Conservation (phyloP, 2,888 invertebrate genomes). For the Ennomos fuscantarius region DNA sequence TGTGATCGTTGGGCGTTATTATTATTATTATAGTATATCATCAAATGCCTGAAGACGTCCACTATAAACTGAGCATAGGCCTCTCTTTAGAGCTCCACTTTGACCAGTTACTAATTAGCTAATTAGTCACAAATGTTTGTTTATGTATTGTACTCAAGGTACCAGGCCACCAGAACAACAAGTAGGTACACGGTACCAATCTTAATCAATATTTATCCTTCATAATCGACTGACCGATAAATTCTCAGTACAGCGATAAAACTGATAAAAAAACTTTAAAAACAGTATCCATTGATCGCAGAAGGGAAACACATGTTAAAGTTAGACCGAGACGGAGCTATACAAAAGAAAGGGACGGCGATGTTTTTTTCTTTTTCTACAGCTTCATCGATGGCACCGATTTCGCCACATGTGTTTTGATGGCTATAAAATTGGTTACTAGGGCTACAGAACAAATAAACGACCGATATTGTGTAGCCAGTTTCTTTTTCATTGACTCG, state of each 20-base stretch:
- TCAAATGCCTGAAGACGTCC: no score
- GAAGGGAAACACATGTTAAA: slow-evolving; percentile 71
- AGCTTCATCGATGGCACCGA: slow-evolving; percentile 61
- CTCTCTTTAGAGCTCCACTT: no score
- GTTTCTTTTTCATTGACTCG: slow-evolving; percentile 13
- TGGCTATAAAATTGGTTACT: slow-evolving; percentile 58
- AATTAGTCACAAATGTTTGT: no score
- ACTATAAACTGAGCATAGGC: no score
- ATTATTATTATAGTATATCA: no score
- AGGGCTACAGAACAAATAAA: slow-evolving; percentile 36
- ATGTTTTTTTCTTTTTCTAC: slow-evolving; percentile 54
- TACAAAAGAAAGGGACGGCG: slow-evolving; percentile 48
- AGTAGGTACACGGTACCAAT: slow-evolving; percentile 3
- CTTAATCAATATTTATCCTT: slow-evolving; percentile 20
- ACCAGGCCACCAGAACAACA: slow-evolving; percentile 23
- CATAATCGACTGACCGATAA: slow-evolving; percentile 37
- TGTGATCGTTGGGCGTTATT: no score
- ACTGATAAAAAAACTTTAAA: slow-evolving; percentile 47
- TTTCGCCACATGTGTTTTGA: slow-evolving; percentile 70
- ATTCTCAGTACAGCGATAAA: slow-evolving; percentile 50
- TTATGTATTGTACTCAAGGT: slow-evolving; percentile 5
- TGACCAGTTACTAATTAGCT: no score
- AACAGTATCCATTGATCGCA: slow-evolving; percentile 73
- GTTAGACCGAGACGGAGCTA: slow-evolving; percentile 52
- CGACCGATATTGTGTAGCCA: slow-evolving; percentile 11